Base-by-base conservation (phyloP, 2,888 invertebrate species). In the Pollenia amentaria region DNA sequence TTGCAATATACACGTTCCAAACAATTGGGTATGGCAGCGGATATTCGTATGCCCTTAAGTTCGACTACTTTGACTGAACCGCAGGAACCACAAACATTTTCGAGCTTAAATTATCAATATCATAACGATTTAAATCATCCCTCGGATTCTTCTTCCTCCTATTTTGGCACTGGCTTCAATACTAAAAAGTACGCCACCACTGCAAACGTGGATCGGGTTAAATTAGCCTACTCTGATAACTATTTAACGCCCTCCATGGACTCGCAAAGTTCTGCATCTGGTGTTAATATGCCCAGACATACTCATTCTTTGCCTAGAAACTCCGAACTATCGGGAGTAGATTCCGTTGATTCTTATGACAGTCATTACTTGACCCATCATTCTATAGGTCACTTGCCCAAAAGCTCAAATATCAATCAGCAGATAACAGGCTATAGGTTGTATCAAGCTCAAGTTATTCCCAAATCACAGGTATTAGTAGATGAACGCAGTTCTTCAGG, bases 271-370 rank as follows among this genome's bases (percentile, higher is more conserved):
- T 93, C 93, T 4, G 89, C 90, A 10, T 90, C 91, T 10, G 89
- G 89, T 57, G 76, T 12, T 38, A 85, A 78, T 60, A 65, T 85
- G 42, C 86, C 87, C 11, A 77, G 88, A 51, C 90, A 90, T 51
- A 93, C 93, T 2, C 91, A 93, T 83, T 92, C 93, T 3, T 89
- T 93, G 83, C 93, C 93, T 16, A 91, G 93, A 40, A 93, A 92
- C 82, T 93, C 93, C 0, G 93, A 93, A 87, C 84, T 93, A 3
- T 93, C 93, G 21, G 93, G 93, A 40, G 93, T 93, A 10, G 93
- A 93, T 81, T 93, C 93, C 3, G 91, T 93, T 16, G 93, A 93
- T 77, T 93, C 93, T 1, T 93, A 93, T 81, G 93, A 93, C 55
- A 93, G 93, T 87, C 93, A 93, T 87, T 93, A 93, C 79, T 89